Evolutionary conservation across 2,113 vertebrate species (phyloP), one percentile per base, ranked within the genome.

Genomic region (Phylloscopus trochilus): DNA sequence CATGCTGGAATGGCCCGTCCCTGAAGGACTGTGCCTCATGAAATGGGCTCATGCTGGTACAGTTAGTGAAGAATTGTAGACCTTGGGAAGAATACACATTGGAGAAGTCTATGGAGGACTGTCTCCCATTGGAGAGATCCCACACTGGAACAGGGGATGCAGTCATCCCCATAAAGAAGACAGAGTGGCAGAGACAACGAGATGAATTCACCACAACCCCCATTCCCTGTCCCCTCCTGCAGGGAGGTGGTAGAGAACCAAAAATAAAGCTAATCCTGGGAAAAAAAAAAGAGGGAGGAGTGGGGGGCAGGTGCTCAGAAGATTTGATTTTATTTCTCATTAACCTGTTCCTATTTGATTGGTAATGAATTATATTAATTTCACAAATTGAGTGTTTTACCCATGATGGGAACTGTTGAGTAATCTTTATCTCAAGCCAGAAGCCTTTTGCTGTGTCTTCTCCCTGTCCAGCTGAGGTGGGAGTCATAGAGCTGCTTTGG

Each of bases 11-110:
- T 13, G 46, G 41, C 10, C 47, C 1, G 1, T 49, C 37, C 26
- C 31, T 23, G 17, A 69, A 56, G 31, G 21, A 62, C 26, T 37
- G 63, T 0, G 0, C n/a, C 46, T 41, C 0, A 0, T 31, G n/a
- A 22, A 76, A 89, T 5, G 6, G 12, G 47, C 8, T 13, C 10
- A 7, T 14, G 11, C 7, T 49, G 49, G 41, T 63, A 31, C 14
- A 43, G n/a, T 6, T 3, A 41, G 22, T 23, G 15, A 69, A 62
- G 63, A 69, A 69, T 0, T 49, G 47, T 1, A 76, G 21, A 53
- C 30, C 6, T 15, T 23, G 31, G 63, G 55, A 83, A 55, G 41
- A 83, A 33, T 10, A 62, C 9, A 41, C 10, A 31, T 0, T 19
- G 47, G 30, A 83, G 41, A 55, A 43, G 21, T 6, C 15, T 23